Base-by-base conservation (phyloP, 2,113 vertebrate species). In the Chionomys nivalis region DNA sequence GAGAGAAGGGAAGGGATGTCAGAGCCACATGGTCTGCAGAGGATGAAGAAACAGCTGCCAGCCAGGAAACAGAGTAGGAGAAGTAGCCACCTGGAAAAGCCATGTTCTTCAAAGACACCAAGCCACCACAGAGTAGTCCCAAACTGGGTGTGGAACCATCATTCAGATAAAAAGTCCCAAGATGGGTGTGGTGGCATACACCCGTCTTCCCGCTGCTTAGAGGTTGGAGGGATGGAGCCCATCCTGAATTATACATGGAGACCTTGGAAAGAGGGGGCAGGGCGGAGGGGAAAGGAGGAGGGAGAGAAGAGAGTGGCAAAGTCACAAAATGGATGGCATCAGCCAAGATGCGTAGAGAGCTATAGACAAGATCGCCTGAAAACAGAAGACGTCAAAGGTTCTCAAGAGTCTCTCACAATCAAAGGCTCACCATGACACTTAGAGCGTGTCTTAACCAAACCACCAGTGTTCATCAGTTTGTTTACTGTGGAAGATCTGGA, bases 91-190 rank as follows among this genome's bases (percentile, higher is more conserved):
- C 26, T 8, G 78, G 28, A 73, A 72, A 55, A n/a, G 63, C 21
- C 2, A 1, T 13, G 21, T 23, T 77, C 73, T 87, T 52, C 3
- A 2, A 24, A 82, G 66, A 55, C 13, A n/a, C 81, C 24, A 3
- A 0, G 0, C 1, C 24, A 19, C 52, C 61, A 7, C 26, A 76
- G 76, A 68, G 65, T 36, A 61, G 31, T n/a, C 75, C 58, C 24
- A 89, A 89, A n/a, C 24, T 3, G 21, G 39, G 24, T 73, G 61
- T 11, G 52, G 47, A 87, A 47, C 42, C 75, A 42, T 17, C 58
- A 12, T 76, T 93, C n/a, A 65, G n/a, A 75, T 21, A 75, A 86
- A 83, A 93, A 88, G 76, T 61, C 76, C 12, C 10, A 7, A 77
- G 28, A 23, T 14, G 12, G 55, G 39, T 19, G 3, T 36, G 73